Conservation (phyloP, 1,140 invertebrate genomes). For the Leptopilina clavipes region DNA sequence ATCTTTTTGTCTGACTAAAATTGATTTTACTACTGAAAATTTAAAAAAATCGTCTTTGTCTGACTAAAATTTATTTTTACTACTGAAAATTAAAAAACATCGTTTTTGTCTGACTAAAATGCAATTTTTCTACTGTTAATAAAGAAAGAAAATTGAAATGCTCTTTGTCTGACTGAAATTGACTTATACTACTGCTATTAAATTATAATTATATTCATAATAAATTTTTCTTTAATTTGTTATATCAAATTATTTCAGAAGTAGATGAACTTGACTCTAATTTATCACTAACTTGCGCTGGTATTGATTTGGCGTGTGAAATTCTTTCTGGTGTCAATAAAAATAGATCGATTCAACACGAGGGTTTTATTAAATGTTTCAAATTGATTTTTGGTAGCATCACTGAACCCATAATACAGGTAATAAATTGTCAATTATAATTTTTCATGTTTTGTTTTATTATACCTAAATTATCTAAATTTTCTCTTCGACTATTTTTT, state of each 20-base stretch:
- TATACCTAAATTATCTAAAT: background rate
- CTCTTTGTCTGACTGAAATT: too few relatives aligned
- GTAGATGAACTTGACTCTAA: conserved; percentile 67
- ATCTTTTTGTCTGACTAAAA: too few relatives aligned
- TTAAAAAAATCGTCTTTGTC: too few relatives aligned
- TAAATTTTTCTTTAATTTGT: conserved; percentile 42
- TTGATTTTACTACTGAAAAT: too few relatives aligned
- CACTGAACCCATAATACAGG: conserved; percentile 65
- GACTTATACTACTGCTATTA: background rate
- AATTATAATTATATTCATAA: background rate
- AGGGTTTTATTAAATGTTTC: conserved; percentile 66
- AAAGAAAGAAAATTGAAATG: too few relatives aligned
- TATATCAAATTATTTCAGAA: conserved; percentile 49
- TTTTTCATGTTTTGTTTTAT: too few relatives aligned
- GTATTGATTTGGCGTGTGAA: conserved; percentile 67
- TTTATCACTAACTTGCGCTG: conserved; percentile 64
- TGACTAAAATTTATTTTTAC: too few relatives aligned
- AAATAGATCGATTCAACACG: conserved; percentile 65
- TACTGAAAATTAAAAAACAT: too few relatives aligned
- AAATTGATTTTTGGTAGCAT: conserved; percentile 67
- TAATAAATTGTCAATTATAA: conserved; percentile 35
- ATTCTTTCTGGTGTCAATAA: conserved; percentile 65
- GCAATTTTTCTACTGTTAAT: too few relatives aligned
- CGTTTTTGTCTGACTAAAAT: too few relatives aligned
- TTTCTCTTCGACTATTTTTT: background rate